Base-by-base conservation (phyloP, 2,113 vertebrate species). In the Gambusia affinis region DNA sequence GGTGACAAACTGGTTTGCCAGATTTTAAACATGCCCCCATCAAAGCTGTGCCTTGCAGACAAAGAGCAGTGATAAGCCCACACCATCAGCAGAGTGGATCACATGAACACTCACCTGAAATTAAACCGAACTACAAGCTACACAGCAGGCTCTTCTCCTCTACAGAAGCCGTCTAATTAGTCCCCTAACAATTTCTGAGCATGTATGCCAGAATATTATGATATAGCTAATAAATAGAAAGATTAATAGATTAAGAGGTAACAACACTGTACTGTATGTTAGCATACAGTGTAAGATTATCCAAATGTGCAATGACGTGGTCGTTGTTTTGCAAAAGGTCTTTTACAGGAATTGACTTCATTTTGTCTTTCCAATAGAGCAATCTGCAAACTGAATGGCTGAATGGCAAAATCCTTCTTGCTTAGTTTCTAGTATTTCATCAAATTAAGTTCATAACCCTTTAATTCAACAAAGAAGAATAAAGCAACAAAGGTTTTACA, bases 171-270 rank as follows among this genome's bases (percentile, higher is more conserved):
- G 72, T 67, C 81, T 94, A 93, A 94, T 95, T 94, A 91, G 87
- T 87, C 80, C 80, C 90, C 83, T 86, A 80, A 93, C 79, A 71
- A 87, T 80, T 84, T 87, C 30, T 31, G 65, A 84, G 79, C 84
- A 88, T 90, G 51, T 74, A 81, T 84, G 87, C 72, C 80, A 85
- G 72, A 69, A 73, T 80, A 83, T 84, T 70, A 88, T 89, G 84
- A 89, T 92, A 83, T 92, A 85, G 91, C 91, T 87, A 93, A 92
- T 92, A 92, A 92, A 93, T 92, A 60, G 92, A 86, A 73, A 86
- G 85, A 91, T 91, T 74, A 90, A 83, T 39, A 79, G 73, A 92
- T 92, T 84, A 90, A 79, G 86, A 82, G 87, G 70, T 87, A 82
- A 87, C 42, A 24, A 24, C 61, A 62, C 64, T 30, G 47, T 64